phyloP scores from a whole-genome alignment of 1,140 invertebrate species.

The Lethocerus indicus region DNA sequence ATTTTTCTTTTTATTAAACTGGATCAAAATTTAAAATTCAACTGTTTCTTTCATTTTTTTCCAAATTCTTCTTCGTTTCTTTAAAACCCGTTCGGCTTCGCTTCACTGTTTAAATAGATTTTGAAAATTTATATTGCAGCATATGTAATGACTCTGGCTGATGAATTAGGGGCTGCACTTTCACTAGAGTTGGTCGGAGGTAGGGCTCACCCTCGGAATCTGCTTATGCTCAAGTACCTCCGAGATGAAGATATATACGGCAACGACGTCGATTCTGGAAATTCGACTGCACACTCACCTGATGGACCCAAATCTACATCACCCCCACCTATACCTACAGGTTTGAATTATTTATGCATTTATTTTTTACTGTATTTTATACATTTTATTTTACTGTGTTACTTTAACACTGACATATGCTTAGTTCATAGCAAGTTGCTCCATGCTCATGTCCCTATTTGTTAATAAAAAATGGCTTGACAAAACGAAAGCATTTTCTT shows the following conservation, averaged over 20 bases:
- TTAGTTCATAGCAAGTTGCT: too few species aligned
- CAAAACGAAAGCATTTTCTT: too few species aligned
- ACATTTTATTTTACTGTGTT: too few species aligned
- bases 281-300: constrained; percentile 76
- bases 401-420: too few species aligned
- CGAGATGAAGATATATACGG: constrained; percentile 45
- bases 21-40: too few species aligned
- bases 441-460: too few species aligned
- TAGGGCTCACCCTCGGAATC: constrained; percentile 29
- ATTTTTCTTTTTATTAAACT: too few species aligned
- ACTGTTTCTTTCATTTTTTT: too few species aligned
- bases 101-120: background rate
- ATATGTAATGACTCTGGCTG: constrained; percentile 17
- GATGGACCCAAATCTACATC: constrained; percentile 72
- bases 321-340: constrained; percentile 24
- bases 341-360: too few species aligned
- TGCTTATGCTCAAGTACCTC: constrained; percentile 57
- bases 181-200: constrained; percentile 3
- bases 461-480: too few species aligned
- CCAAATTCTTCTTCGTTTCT: background rate
- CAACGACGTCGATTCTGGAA: constrained; percentile 51
- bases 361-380: too few species aligned
- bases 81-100: background rate
- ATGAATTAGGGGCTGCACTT: constrained; percentile 18
- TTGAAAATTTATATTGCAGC: constrained; percentile 7